Percentiles rank a stretch among this genome's conserved stretches.
Evolutionary conservation across 1,140 invertebrate genomes (phyloP).

Genomic region (Physella acuta): DNA sequence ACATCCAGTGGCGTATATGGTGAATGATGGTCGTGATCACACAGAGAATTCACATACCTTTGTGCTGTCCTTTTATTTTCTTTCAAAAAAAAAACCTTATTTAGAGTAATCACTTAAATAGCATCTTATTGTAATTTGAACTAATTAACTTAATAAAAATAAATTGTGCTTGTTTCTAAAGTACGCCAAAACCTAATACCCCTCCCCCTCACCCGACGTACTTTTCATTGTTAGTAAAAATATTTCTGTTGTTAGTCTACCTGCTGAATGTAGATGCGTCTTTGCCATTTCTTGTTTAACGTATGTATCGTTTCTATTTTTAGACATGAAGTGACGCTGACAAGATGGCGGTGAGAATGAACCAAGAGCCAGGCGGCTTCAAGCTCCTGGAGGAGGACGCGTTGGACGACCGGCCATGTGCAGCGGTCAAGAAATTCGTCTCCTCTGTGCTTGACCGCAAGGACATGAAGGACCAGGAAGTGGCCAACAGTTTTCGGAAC

Average conservation of each 20-base stretch:
- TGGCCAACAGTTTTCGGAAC: conserved; percentile 30
- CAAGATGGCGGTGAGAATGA: conserved; percentile 26
- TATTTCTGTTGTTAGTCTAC: neutral
- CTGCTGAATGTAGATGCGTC: neutral
- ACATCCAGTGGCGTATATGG: no score
- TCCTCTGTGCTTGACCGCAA: conserved; percentile 30
- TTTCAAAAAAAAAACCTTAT: no score
- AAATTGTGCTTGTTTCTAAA: no score
- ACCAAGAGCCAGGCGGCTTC: conserved; percentile 27
- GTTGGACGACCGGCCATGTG: conserved; percentile 29
- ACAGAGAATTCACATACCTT: no score
- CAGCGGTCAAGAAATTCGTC: conserved; percentile 32
- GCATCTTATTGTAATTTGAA: no score
- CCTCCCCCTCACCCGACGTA: neutral
- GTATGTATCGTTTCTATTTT: neutral
- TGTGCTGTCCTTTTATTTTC: no score
- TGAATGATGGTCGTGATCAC: no score
- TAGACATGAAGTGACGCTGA: neutral
- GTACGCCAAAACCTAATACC: neutral
- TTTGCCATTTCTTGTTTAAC: neutral
- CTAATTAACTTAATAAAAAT: no score
- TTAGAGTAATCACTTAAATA: no score
- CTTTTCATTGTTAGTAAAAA: no score
- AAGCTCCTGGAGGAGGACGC: conserved; percentile 29
- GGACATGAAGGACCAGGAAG: conserved; percentile 30